Base-by-base conservation (phyloP, 92 coral and sea anemone genomes). In the Porites rus region DNA sequence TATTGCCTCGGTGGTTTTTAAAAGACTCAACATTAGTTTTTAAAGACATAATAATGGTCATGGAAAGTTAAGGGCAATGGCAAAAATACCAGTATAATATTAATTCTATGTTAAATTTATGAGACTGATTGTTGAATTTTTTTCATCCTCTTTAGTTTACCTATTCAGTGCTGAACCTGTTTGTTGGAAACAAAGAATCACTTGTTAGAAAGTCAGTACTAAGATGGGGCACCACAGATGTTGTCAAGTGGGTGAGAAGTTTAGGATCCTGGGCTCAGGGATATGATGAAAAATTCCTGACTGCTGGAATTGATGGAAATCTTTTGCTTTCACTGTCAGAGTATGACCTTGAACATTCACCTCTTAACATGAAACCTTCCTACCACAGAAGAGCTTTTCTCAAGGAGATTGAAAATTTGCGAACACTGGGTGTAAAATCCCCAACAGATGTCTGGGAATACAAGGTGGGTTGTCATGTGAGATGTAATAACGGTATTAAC, bases 381-480 rank as follows among this genome's bases (percentile, higher is more conserved):
- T 87, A 86, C 75, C 96, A 95, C 80, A 89, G 97, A 56, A 82
- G 92, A 65, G 87, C 88, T 14, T 62, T 96, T 10, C 60, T 95
- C 19, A 93, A 88, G 59, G 99, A 92, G 64, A 75, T 96, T 73
- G 93, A 87, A 50, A 79, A 69, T 51, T 87, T 96, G 20, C 80
- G 86, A 82, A 74, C 76, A 69, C 89, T 82, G 81, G 98, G 95
- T 17, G 87, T 87, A 5, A 95, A 93, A 72, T 68, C 85, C n/a
- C 99, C 99, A 22, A 54, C 88, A 66, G 92, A 96, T 56, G 56
- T 96, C 56, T 96, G 99, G 99, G 98, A 96, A 65, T 96, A 96
- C 66, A 96, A 96, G 99, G 99, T 95, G 83, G 10, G 14, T 18
- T 25, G 25, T 63, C 16, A 17, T 18, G 1, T 16, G 16, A 12